A percentile compares a stretch with the other conserved stretches of the same genome.
These are phyloP conservation scores for Diploscapter pachys DNA, from an alignment of 1,140 invertebrate species.

Conservation along the genomic window DNA sequence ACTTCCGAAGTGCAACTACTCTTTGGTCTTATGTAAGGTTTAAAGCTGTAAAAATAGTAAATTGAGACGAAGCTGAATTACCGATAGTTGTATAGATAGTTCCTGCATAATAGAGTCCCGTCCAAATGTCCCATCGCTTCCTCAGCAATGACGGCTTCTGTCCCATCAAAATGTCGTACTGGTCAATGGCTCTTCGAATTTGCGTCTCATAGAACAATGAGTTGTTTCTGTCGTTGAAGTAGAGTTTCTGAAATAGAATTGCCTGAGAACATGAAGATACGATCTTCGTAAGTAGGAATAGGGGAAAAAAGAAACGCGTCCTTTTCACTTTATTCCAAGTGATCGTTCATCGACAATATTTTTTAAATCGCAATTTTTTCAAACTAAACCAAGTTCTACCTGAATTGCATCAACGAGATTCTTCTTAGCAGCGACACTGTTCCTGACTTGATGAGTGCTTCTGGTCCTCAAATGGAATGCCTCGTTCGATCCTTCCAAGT, in stretches of 20 bases:
- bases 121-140: conserved; percentile 41
- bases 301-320: no score
- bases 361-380: background rate
- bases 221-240: background rate
- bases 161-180: conserved; percentile 36
- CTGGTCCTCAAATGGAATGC: conserved; percentile 11
- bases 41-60: background rate
- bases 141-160: conserved; percentile 13
- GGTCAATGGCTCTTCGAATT: conserved; percentile 22
- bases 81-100: conserved; percentile 44
- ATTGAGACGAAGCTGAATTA: conserved; percentile 13
- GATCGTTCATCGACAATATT: background rate
- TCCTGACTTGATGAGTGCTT: conserved; percentile 9
- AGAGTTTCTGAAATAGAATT: conserved; percentile 11
- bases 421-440: conserved; percentile 19
- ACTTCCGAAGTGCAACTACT: no score
- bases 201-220: conserved; percentile 21
- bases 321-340: no score
- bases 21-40: no score
- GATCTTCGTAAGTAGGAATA: background rate
- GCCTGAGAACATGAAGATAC: background rate
- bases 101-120: conserved; percentile 35
- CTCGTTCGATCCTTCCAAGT: conserved; percentile 28
- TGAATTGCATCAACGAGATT: conserved; percentile 19
- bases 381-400: conserved; percentile 2